Evolutionary conservation across 2,888 invertebrate species (phyloP).

Genomic region (Stenoptilia bipunctidactyla): DNA sequence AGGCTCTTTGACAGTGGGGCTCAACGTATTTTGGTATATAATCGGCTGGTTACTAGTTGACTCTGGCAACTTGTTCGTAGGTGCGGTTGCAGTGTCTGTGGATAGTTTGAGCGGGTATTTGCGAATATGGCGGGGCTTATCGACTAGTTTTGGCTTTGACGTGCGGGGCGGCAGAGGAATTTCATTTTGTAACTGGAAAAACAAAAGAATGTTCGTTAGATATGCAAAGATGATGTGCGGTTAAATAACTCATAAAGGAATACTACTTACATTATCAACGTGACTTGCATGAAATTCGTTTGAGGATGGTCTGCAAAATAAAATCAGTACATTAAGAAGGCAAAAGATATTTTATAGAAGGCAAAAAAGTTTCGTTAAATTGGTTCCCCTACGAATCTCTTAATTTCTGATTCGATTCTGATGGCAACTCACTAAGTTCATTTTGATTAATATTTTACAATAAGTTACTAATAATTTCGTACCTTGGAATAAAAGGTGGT

Average conservation of each 20-base stretch:
- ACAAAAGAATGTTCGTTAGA: no score
- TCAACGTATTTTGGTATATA: slow-evolving; percentile 46
- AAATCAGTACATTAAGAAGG: no score
- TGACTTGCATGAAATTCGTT: slow-evolving; percentile 3
- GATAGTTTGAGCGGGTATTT: slow-evolving; percentile 43
- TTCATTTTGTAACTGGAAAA: slow-evolving; percentile 32
- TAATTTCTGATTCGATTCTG: no score
- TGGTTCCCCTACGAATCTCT: no score
- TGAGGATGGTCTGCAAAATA: slow-evolving; percentile 7
- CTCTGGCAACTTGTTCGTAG: slow-evolving; percentile 6
- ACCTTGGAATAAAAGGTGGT: slow-evolving; percentile 9
- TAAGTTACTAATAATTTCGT: no score
- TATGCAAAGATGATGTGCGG: no score
- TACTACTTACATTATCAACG: slow-evolving; percentile 19
- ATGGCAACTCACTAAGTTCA: no score
- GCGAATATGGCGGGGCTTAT: slow-evolving; percentile 48
- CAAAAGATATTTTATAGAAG: no score
- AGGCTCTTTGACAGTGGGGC: slow-evolving; percentile 12
- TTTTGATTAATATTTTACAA: no score
- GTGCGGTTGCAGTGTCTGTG: not conserved
- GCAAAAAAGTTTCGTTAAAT: no score
- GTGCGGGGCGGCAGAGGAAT: slow-evolving; percentile 47
- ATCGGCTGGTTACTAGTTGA: slow-evolving; percentile 11
- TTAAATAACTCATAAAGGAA: no score
- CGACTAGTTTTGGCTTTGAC: slow-evolving; percentile 41